Conservation (phyloP, 2,888 invertebrate genomes). For the Heliothis peltigera region DNA sequence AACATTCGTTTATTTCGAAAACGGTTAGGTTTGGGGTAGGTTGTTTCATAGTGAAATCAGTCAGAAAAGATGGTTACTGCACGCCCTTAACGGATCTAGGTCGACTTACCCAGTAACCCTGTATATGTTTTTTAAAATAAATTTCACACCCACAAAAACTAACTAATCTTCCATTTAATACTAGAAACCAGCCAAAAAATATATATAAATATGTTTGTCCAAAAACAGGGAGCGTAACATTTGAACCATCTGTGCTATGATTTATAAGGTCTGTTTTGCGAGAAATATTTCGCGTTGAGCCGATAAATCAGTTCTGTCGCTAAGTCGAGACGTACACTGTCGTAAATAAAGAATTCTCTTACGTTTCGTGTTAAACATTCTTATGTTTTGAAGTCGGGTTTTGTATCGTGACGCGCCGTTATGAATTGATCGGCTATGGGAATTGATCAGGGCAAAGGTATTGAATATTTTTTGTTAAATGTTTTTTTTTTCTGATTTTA, state of each 20-base stretch:
- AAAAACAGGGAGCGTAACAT: slow-evolving; percentile 68
- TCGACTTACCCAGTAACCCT: no score
- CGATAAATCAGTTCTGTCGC: slow-evolving; percentile 68
- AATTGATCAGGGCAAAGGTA: no score
- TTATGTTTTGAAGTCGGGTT: slow-evolving; percentile 38
- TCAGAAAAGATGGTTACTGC: no score
- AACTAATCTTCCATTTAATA: slow-evolving; percentile 23
- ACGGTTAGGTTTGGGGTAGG: no score
- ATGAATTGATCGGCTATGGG: background rate
- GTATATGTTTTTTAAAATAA: background rate
- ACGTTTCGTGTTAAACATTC: slow-evolving; percentile 52
- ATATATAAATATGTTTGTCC: slow-evolving; percentile 48
- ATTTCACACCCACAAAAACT: background rate
- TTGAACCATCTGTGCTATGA: slow-evolving; percentile 76
- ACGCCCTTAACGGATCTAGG: no score
- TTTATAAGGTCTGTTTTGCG: slow-evolving; percentile 74
- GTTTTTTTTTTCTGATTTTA: no score
- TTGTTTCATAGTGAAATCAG: no score
- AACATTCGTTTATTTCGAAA: no score
- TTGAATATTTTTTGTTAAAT: no score
- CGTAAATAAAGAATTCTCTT: slow-evolving; percentile 68
- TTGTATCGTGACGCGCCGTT: background rate
- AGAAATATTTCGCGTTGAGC: slow-evolving; percentile 63
- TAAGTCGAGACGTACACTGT: slow-evolving; percentile 61
- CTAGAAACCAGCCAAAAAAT: slow-evolving; percentile 40